A percentile compares a stretch with the other conserved stretches of the same genome.
Conservation (phyloP, 2,888 invertebrate species). For the Itoplectis maculator region DNA sequence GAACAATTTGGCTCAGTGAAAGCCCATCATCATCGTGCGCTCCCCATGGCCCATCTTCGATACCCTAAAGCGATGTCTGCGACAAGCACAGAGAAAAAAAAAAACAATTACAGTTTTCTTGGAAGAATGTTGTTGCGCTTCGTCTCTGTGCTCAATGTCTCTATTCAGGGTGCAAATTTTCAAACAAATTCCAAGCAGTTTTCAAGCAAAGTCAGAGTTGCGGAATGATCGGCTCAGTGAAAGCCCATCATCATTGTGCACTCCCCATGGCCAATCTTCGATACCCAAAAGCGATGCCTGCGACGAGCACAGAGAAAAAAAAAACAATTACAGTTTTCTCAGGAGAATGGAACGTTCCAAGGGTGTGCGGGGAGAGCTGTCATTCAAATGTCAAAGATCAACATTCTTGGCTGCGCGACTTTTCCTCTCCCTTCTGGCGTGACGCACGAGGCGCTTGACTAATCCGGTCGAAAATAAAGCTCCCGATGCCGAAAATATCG, state of each 20-base stretch:
- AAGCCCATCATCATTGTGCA: conserved; percentile 17
- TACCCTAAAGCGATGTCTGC: conserved; percentile 65
- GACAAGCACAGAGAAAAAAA: conserved; percentile 52
- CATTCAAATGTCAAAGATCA: conserved; percentile 47
- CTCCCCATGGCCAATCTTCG: conserved; percentile 65
- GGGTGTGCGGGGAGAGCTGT: neutral
- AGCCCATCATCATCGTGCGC: conserved; percentile 23
- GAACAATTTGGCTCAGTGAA: conserved; percentile 40
- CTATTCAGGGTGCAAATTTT: conserved; percentile 32
- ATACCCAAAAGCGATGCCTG: conserved; percentile 65
- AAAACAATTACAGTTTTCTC: conserved; percentile 15
- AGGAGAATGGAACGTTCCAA: conserved; percentile 8
- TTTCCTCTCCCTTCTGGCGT: conserved; percentile 33
- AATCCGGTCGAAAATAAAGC: conserved; percentile 53
- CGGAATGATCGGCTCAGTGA: conserved; percentile 37
- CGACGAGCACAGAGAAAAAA: neutral
- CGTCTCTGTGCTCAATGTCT: conserved; percentile 70
- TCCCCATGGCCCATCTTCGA: conserved; percentile 65
- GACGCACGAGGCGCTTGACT: conserved; percentile 31
- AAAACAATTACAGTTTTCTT: conserved; percentile 11
- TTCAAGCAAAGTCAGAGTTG: neutral
- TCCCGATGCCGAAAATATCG: conserved; percentile 46
- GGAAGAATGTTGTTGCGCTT: conserved; percentile 81
- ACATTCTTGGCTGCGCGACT: conserved; percentile 45
- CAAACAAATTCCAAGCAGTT: conserved; percentile 31